These are phyloP conservation scores for Drosophila bipectinata DNA, from an alignment of 1,140 invertebrate species.

Conservation along the genomic window DNA sequence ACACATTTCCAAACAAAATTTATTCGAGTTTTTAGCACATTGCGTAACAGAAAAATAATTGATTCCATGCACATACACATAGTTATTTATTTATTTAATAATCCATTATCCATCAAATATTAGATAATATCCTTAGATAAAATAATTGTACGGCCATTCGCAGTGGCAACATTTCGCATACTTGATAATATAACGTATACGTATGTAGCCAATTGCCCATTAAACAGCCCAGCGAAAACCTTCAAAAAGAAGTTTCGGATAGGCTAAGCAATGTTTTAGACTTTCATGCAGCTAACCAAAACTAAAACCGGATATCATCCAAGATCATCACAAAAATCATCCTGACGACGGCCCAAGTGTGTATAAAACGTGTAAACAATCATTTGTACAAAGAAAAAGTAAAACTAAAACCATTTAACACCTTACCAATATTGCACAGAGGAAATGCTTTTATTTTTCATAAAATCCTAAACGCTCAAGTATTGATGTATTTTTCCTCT, in stretches of 20 bases:
- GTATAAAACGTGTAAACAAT: constrained; percentile 34
- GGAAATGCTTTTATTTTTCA: not conserved
- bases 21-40: constrained; percentile 45
- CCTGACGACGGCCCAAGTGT: constrained; percentile 4
- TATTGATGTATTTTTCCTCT: constrained; percentile 11
- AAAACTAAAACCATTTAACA: constrained; percentile 39
- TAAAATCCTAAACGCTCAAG: too few relatives aligned
- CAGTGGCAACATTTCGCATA: constrained; percentile 65
- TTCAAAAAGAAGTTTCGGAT: constrained; percentile 20
- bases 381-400: constrained; percentile 10
- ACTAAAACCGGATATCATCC: constrained; percentile 49
- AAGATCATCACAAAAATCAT: constrained; percentile 36
- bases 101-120: constrained; percentile 26
- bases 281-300: constrained; percentile 42
- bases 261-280: constrained; percentile 16
- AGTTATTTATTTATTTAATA: constrained; percentile 30
- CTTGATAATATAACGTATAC: constrained; percentile 62
- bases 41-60: constrained; percentile 36
- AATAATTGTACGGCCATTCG: constrained; percentile 41
- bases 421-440: constrained; percentile 4
- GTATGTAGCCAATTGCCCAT: constrained; percentile 30
- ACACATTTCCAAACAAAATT: constrained; percentile 39
- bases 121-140: constrained; percentile 19
- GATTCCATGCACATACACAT: constrained; percentile 41
- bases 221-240: constrained; percentile 36